These are phyloP conservation scores for Bos taurus DNA, from an alignment of 2,113 vertebrate genomes.

Conservation along the genomic window ARS-UCD2.0 NC_037350.1:44894501-44895000, in stretches of 20 bases:
- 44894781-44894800: not conserved
- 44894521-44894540: conserved; percentile 57
- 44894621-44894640: not conserved
- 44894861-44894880: not conserved
- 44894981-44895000: conserved; percentile 48
- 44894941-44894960: not conserved
- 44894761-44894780: not conserved
- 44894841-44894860: not conserved
- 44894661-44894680: not conserved
- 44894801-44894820: not conserved
- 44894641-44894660: not conserved
- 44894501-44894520: not conserved
- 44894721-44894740: not conserved
- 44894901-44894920: conserved; percentile 8
- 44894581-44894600: not conserved
- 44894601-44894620: conserved; percentile 42
- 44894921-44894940: not conserved
- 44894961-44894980: conserved; percentile 38
- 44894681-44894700: conserved; percentile 40
- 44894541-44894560: not conserved
- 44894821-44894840: not conserved
- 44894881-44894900: not conserved
- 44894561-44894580: not conserved
- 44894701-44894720: conserved; percentile 15
- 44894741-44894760: not conserved